Conservation (phyloP, 64 coral and sea anemone genomes). For the Orbicella faveolata region DNA sequence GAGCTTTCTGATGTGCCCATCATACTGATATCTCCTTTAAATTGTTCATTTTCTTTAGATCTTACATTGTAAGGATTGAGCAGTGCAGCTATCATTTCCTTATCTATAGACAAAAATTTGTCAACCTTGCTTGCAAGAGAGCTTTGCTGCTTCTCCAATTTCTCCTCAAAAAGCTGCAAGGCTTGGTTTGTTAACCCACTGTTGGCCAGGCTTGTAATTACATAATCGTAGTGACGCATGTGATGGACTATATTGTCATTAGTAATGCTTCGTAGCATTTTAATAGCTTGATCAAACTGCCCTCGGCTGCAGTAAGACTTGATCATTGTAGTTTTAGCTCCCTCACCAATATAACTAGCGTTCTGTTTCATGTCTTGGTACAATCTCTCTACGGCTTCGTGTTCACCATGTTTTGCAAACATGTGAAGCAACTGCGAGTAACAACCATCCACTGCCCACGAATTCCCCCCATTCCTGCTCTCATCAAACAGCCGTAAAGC, state of each 20-base stretch:
- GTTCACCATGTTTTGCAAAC: conserved; percentile 42
- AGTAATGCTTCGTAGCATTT: conserved; percentile 31
- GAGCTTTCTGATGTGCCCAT: too few relatives aligned
- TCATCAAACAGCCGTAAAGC: conserved; percentile 35
- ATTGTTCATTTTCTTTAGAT: not conserved
- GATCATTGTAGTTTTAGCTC: conserved; percentile 62
- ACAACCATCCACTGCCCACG: not conserved
- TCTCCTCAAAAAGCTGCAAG: conserved; percentile 72
- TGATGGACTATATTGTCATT: conserved; percentile 58
- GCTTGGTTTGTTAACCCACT: conserved; percentile 43
- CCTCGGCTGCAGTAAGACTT: conserved; percentile 65
- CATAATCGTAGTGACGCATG: conserved; percentile 70
- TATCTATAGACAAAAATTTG: conserved; percentile 35
- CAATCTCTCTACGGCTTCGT: conserved; percentile 61
- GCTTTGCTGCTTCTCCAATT: conserved; percentile 42
- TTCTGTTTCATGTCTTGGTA: conserved; percentile 48
- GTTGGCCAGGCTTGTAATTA: conserved; percentile 60
- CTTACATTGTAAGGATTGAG: conserved; percentile 8
- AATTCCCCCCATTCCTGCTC: not conserved
- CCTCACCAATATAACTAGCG: conserved; percentile 51
- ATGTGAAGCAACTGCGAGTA: not conserved
- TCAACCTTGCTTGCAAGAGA: conserved; percentile 46
- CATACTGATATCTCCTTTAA: not conserved
- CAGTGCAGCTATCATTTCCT: conserved; percentile 72
- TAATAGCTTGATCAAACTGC: conserved; percentile 51